Evolutionary conservation across 2,888 invertebrate genomes (phyloP).

Genomic region (Sminthurinus aureus): DNA sequence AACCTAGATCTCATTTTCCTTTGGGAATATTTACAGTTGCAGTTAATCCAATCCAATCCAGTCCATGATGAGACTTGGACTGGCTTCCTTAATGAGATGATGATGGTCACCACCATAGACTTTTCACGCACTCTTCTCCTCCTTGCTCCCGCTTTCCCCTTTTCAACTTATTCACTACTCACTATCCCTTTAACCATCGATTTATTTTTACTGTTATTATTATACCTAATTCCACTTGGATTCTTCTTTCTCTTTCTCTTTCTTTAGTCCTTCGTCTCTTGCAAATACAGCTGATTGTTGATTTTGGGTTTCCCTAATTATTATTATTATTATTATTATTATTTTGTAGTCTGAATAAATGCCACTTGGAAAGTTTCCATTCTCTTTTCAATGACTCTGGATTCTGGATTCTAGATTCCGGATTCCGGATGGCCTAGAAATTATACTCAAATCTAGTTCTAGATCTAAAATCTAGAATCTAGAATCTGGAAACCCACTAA

Average conservation of each 20-base stretch:
- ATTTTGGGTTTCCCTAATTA: background rate
- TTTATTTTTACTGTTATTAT: slow-evolving; percentile 49
- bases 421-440: background rate
- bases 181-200: slow-evolving; percentile 22
- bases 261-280: no score
- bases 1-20: slow-evolving; percentile 5
- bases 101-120: slow-evolving; percentile 30
- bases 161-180: background rate
- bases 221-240: slow-evolving; percentile 40
- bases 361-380: slow-evolving; percentile 8
- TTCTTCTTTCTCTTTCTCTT: background rate
- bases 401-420: background rate
- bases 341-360: background rate
- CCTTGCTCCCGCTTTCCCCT: background rate
- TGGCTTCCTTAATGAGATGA: slow-evolving; percentile 13
- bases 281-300: slow-evolving; percentile 21
- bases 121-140: background rate
- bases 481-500: no score
- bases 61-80: slow-evolving; percentile 11
- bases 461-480: no score
- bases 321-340: background rate
- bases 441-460: no score
- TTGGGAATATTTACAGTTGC: slow-evolving; percentile 19
- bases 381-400: background rate
- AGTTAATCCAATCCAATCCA: background rate